These are phyloP conservation scores for Cantharis rufa DNA, from an alignment of 2,888 invertebrate species.

Conservation along the genomic window DNA sequence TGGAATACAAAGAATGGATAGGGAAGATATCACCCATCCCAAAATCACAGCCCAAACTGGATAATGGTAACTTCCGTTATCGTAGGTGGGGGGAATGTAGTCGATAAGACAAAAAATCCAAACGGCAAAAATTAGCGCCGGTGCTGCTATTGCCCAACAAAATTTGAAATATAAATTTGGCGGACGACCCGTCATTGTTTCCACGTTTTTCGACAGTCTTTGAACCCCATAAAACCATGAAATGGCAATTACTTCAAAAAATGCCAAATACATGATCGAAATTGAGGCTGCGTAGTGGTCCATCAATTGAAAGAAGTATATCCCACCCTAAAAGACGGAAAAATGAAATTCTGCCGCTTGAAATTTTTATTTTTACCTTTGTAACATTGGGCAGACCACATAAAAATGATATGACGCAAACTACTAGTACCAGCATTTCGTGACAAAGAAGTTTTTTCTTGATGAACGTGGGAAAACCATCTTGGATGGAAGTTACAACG, in stretches of 20 bases:
- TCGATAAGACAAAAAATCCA: constrained; percentile 89
- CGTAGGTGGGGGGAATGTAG: constrained; percentile 83
- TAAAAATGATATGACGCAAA: constrained; percentile 82
- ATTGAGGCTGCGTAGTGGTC: constrained; percentile 93
- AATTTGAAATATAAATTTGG: constrained; percentile 82
- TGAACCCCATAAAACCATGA: constrained; percentile 91
- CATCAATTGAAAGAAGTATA: constrained; percentile 89
- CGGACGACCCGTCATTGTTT: constrained; percentile 84
- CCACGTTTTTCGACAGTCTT: constrained; percentile 78
- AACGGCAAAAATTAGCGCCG: constrained; percentile 78
- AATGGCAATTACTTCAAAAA: constrained; percentile 90
- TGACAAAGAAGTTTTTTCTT: constrained; percentile 81
- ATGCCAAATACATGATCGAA: constrained; percentile 89
- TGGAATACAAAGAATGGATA: constrained; percentile 85
- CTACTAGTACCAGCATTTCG: constrained; percentile 81
- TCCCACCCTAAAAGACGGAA: constrained; percentile 73
- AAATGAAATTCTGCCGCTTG: not conserved
- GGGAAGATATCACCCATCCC: constrained; percentile 84
- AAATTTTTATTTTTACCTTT: constrained; percentile 61
- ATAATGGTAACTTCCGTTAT: constrained; percentile 77
- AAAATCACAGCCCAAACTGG: constrained; percentile 84
- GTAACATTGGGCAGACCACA: constrained; percentile 87
- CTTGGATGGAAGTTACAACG: constrained; percentile 90
- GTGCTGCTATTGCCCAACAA: constrained; percentile 84
- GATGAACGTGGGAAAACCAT: constrained; percentile 88